A percentile compares a stretch with the other conserved stretches of the same genome.
phyloP scores from a whole-genome alignment of 2,888 invertebrate species.

The Deilephila porcellus region DNA sequence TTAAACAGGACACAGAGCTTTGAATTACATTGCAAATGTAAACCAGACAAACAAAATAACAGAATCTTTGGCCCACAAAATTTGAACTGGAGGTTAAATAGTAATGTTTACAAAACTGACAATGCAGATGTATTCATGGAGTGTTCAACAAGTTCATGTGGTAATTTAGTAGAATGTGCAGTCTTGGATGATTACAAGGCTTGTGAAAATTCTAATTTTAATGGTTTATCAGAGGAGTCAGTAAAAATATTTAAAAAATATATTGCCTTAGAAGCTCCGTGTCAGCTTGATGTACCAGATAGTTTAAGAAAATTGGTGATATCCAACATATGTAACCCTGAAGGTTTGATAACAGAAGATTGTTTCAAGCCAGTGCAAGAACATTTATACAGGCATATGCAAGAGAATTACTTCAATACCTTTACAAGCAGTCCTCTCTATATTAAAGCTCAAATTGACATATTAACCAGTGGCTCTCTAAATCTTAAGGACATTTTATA shows the following conservation, averaged over 20 bases:
- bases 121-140: constrained; percentile 53
- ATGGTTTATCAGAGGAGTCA: constrained; percentile 84
- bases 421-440: constrained; percentile 94
- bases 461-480: constrained; percentile 92
- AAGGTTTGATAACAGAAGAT: constrained; percentile 86
- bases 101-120: constrained; percentile 48
- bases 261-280: constrained; percentile 88
- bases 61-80: constrained; percentile 49
- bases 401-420: constrained; percentile 90
- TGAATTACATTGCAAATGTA: constrained; percentile 61
- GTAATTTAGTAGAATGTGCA: constrained; percentile 61
- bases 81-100: constrained; percentile 57
- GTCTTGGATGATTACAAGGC: constrained; percentile 44
- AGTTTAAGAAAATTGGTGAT: constrained; percentile 84
- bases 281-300: constrained; percentile 85
- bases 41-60: constrained; percentile 47
- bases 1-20: constrained; percentile 70
- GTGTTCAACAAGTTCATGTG: constrained; percentile 66
- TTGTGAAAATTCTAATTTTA: constrained; percentile 45
- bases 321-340: constrained; percentile 88
- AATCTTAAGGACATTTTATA: constrained; percentile 94
- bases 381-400: constrained; percentile 87
- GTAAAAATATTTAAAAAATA: constrained; percentile 91
- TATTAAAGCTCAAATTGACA: constrained; percentile 96
- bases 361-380: constrained; percentile 91